Evolutionary conservation across 2,888 invertebrate genomes (phyloP), one percentile per base, ranked within the genome.

Genomic region (Sesia apiformis): DNA sequence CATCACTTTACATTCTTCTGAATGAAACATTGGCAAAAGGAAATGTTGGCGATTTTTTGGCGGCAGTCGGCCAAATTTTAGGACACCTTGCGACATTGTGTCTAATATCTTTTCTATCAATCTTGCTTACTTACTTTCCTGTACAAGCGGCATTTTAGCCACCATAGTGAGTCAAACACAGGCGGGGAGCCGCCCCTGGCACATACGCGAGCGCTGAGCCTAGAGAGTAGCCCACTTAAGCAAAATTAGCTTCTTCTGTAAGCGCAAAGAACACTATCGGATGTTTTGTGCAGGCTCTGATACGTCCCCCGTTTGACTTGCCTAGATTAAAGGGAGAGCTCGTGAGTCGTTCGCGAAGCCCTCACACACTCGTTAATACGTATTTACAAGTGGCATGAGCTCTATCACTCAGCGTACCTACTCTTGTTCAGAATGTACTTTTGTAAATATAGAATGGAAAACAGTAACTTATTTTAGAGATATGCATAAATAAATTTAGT

Each of bases 221-320:
- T 64, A 64, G 65, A 62, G 78, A 86, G 86, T 87, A 85, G 87
- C 87, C 86, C 88, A 87, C 88, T 88, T 88, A 84, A 83, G 84
- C 78, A 84, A 88, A 87, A 88, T 88, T 88, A 88, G 88, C 88
- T 88, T 77, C 85, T 87, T 83, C 83, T 85, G 82, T 82, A 68
- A 72, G 77, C 76, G 80, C 73, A 82, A 86, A 85, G 85, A 85
- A 87, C 83, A 83, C 86, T 86, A 88, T 88, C 82, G 84, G 84
- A 78, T 84, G 88, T 84, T 84, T 83, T 83, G 78, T 82, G 71
- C 76, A 60, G 66, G 69, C 74, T 71, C 78, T 78, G 78, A 81
- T 83, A 78, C 76, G 69, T 72, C 75, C 75, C 72, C 69, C 76
- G 74, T 82, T 83, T 83, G 80, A 81, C 76, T 75, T 74, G 61